These are phyloP conservation scores for Neotragus moschatus DNA, from an alignment of 2,113 vertebrate genomes.

Conservation along the genomic window DNA sequence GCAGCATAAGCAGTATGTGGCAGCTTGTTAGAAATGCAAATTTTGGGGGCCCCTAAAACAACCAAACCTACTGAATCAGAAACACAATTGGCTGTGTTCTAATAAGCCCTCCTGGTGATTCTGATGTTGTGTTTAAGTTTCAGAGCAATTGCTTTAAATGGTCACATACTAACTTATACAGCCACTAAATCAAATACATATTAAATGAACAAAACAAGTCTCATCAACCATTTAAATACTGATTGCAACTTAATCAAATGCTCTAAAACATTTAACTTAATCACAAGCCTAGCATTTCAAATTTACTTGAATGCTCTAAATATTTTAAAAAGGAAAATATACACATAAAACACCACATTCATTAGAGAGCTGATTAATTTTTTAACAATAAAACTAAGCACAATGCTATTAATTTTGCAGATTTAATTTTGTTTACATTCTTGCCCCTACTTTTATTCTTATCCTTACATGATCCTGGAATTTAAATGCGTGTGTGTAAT, in stretches of 20 bases:
- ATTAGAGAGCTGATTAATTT: conserved; percentile 40
- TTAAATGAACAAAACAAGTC: conserved; percentile 39
- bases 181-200: conserved; percentile 37
- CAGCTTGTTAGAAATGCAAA: conserved; percentile 17
- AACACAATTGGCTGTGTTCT: background rate
- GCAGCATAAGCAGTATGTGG: background rate
- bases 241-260: conserved; percentile 39
- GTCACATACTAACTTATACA: background rate
- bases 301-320: conserved; percentile 30
- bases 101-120: background rate
- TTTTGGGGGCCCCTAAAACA: background rate
- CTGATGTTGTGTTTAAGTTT: background rate
- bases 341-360: background rate
- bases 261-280: conserved; percentile 34
- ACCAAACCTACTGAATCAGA: background rate
- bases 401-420: background rate
- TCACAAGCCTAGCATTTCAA: background rate
- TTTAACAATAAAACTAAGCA: conserved; percentile 15
- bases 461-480: background rate
- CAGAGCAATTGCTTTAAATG: conserved; percentile 12
- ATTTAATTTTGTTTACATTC: background rate
- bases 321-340: conserved; percentile 40
- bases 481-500: background rate
- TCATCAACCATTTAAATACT: conserved; percentile 1
- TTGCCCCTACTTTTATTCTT: conserved; percentile 36